These are phyloP conservation scores for Lamprotornis superbus DNA, from an alignment of 2,113 vertebrate species.

Conservation along the genomic window DNA sequence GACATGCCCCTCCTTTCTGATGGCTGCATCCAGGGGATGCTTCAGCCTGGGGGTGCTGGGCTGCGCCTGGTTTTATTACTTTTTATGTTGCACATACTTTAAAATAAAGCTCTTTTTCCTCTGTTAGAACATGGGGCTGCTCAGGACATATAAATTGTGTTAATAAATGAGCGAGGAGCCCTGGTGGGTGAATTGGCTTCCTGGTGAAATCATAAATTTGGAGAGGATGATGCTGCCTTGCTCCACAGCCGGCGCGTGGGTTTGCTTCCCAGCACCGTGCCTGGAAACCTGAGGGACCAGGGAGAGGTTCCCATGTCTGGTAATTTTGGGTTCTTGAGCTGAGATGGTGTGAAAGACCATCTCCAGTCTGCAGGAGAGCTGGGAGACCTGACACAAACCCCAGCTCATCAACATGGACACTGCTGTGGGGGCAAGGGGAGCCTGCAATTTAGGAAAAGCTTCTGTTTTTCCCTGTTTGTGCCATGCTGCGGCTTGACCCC, in stretches of 20 bases:
- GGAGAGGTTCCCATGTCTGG: not conserved
- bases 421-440: not conserved
- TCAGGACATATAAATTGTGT: not conserved
- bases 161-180: slow-evolving; percentile 32
- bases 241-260: not conserved
- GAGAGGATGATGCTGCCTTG: not conserved
- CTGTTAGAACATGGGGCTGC: not conserved
- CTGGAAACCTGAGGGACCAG: not conserved
- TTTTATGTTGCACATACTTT: not conserved
- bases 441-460: not conserved
- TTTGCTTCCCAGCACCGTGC: not conserved
- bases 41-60: not conserved
- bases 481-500: not conserved
- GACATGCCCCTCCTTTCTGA: accelerated
- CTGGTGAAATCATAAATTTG: slow-evolving; percentile 41
- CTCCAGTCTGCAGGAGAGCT: not conserved
- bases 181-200: slow-evolving; percentile 49
- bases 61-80: not conserved
- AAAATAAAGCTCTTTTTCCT: not conserved
- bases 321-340: not conserved
- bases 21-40: accelerated
- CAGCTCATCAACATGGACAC: accelerated
- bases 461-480: accelerated
- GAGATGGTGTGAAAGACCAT: not conserved
- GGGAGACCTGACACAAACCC: not conserved